phyloP scores from a whole-genome alignment of 2,888 invertebrate genomes.

The Stenoptilia bipunctidactyla region DNA sequence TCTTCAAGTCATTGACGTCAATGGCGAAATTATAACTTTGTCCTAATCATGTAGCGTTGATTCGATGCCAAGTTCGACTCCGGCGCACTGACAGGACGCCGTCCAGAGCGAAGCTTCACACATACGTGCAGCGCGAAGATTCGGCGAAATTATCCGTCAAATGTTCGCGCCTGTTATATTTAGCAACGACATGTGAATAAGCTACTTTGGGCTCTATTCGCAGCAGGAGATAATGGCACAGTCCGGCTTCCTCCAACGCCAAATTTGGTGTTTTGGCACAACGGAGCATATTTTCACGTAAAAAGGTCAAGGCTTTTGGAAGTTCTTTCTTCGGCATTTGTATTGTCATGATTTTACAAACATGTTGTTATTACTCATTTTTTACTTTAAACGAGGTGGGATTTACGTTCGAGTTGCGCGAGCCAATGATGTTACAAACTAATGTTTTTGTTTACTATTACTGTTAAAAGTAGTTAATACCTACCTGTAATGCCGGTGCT shows the following conservation, averaged over 20 bases:
- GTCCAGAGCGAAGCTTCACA: conserved; percentile 15
- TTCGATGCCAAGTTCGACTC: conserved; percentile 14
- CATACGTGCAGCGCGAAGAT: conserved; percentile 11
- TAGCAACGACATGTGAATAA: too few relatives aligned
- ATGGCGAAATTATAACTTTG: not conserved
- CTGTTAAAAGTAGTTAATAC: too few relatives aligned
- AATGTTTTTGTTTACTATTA: too few relatives aligned
- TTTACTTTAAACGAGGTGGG: too few relatives aligned
- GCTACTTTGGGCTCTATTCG: not conserved
- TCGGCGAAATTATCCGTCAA: not conserved
- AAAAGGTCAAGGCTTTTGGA: conserved; percentile 17
- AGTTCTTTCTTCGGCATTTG: conserved; percentile 14
- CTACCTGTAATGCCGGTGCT: too few relatives aligned
- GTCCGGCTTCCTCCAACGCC: conserved; percentile 18
- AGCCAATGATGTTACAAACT: too few relatives aligned
- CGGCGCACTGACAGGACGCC: conserved; percentile 10
- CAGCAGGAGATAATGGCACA: not conserved
- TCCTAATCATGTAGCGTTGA: not conserved
- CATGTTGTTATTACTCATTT: too few relatives aligned
- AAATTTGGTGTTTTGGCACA: conserved; percentile 19
- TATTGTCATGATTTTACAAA: too few relatives aligned
- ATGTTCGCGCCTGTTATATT: not conserved
- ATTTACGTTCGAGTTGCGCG: too few relatives aligned
- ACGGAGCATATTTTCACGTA: conserved; percentile 16
- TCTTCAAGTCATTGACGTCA: not conserved